These are phyloP conservation scores for Falco cherrug DNA, from an alignment of 2,797 vertebrate species.

Conservation along the genomic window DNA sequence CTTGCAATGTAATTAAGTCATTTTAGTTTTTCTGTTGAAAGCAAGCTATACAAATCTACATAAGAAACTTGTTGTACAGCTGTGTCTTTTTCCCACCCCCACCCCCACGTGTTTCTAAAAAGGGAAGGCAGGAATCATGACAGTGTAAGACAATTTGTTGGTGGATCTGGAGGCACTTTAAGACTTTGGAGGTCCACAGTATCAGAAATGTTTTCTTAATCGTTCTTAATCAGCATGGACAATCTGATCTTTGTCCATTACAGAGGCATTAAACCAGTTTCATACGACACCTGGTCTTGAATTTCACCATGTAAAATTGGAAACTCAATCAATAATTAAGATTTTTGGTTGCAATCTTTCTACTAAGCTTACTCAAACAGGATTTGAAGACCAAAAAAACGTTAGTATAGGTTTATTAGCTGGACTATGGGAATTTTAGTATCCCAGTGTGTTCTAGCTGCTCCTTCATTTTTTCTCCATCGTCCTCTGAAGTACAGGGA, in stretches of 20 bases:
- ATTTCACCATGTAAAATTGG: background rate
- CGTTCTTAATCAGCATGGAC: background rate
- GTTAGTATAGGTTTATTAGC: background rate
- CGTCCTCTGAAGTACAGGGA: background rate
- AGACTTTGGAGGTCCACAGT: background rate
- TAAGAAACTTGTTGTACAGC: background rate
- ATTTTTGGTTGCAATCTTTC: background rate
- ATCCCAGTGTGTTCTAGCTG: background rate
- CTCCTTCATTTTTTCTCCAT: background rate
- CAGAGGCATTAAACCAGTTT: background rate
- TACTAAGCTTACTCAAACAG: background rate
- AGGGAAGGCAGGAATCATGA: background rate
- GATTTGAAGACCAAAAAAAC: background rate
- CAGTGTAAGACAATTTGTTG: background rate
- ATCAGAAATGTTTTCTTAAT: background rate
- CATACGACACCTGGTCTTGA: background rate
- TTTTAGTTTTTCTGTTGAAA: background rate
- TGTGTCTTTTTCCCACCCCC: background rate
- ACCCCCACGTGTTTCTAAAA: rapidly evolving
- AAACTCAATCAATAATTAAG: background rate
- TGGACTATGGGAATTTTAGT: background rate
- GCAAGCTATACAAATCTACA: background rate
- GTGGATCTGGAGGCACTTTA: background rate
- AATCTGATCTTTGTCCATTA: background rate
- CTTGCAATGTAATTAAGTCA: background rate